Evolutionary conservation across 2,113 vertebrate genomes (phyloP).

Genomic region (Cnemophilus loriae): DNA sequence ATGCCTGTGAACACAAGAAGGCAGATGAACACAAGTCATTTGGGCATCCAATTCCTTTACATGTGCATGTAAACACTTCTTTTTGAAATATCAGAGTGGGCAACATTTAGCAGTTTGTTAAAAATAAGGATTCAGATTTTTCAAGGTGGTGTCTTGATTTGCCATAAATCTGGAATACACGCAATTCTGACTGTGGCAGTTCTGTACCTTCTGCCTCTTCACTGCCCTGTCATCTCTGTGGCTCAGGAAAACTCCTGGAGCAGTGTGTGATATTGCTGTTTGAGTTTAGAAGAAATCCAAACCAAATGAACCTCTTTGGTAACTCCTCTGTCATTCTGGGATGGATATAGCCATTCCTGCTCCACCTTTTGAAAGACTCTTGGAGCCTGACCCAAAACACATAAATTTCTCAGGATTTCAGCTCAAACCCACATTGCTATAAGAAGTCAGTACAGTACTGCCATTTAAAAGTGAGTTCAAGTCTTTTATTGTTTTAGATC

Average conservation of each 20-base stretch:
- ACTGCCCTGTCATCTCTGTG: neutral
- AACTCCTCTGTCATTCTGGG: neutral
- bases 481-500: slow-evolving; percentile 47
- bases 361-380: neutral
- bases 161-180: neutral
- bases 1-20: neutral
- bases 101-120: neutral
- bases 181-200: neutral
- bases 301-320: neutral
- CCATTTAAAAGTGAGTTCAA: neutral
- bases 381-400: neutral
- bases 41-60: neutral
- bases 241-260: neutral
- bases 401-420: neutral
- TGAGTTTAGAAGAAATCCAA: neutral
- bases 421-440: neutral
- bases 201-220: neutral
- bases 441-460: neutral
- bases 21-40: neutral
- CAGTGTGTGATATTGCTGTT: neutral
- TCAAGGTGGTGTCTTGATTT: neutral
- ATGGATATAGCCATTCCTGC: neutral
- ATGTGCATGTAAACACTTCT: neutral
- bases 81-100: neutral
- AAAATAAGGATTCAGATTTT: neutral